These are phyloP conservation scores for Hypomecis atomaria DNA, from an alignment of 2,888 invertebrate genomes.

Conservation along the genomic window DNA sequence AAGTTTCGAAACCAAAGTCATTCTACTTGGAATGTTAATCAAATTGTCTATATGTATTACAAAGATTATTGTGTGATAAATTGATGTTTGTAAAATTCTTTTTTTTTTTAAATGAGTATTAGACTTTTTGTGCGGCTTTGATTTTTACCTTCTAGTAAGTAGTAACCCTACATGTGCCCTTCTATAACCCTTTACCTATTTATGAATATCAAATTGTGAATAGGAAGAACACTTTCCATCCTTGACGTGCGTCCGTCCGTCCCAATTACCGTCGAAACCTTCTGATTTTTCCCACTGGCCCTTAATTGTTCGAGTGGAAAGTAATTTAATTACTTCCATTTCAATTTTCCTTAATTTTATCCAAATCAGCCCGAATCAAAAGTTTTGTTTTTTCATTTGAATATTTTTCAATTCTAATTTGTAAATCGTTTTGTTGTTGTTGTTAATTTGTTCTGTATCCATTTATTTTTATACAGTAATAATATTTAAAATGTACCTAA, in stretches of 20 bases:
- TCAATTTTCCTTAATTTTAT: slow-evolving; percentile 15
- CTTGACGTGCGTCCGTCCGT: slow-evolving; percentile 11
- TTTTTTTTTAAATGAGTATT: no score
- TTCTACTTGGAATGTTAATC: no score
- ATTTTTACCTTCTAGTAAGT: no score
- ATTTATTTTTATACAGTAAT: no score
- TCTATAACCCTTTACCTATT: background rate
- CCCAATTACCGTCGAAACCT: slow-evolving; percentile 8
- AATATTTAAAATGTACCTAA: no score
- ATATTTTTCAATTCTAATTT: background rate
- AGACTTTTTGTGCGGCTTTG: no score
- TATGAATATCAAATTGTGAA: background rate
- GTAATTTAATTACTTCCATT: slow-evolving; percentile 15
- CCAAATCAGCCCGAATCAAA: slow-evolving; percentile 5
- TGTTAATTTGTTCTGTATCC: no score
- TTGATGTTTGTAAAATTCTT: no score
- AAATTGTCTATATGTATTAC: no score
- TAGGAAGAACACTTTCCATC: background rate
- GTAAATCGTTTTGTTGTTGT: background rate
- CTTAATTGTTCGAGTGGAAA: slow-evolving; percentile 20
- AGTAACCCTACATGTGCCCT: no score
- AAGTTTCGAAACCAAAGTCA: no score
- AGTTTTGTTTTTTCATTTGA: slow-evolving; percentile 2
- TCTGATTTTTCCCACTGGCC: slow-evolving; percentile 16
- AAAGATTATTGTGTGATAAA: no score